Percentiles rank a stretch among this genome's conserved stretches.
Evolutionary conservation across 64 coral and sea anemone species (phyloP).

Genomic region (Montipora sp.): DNA sequence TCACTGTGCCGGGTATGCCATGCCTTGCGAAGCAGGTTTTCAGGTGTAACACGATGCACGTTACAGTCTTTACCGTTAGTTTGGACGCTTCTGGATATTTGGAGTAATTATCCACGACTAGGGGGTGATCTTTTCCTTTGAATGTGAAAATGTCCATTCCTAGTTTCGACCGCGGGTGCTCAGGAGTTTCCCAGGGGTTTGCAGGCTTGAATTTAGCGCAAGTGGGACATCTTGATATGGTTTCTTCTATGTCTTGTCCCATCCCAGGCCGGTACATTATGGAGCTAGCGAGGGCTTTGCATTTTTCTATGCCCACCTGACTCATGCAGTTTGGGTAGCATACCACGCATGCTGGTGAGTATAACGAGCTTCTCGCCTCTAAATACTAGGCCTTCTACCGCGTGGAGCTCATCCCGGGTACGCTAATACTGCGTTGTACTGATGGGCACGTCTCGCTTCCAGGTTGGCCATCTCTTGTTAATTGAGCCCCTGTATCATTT

Average conservation of each 20-base stretch:
- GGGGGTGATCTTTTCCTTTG: conserved; percentile 25
- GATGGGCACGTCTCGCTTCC: neutral
- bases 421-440: conserved; percentile 57
- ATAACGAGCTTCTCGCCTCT: conserved; percentile 53
- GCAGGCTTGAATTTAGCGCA: conserved; percentile 61
- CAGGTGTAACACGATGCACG: conserved; percentile 31
- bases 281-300: conserved; percentile 45
- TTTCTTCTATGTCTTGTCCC: conserved; percentile 62
- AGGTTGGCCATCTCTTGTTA: conserved; percentile 45
- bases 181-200: conserved; percentile 4
- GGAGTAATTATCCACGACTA: conserved; percentile 52
- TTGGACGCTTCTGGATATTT: conserved; percentile 61
- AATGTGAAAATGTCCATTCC: conserved; percentile 52
- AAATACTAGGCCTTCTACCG: conserved; percentile 62
- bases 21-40: conserved; percentile 48
- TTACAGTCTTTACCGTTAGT: conserved; percentile 31
- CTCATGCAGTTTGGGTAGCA: conserved; percentile 54
- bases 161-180: conserved; percentile 18
- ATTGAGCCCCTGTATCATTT: conserved; percentile 42
- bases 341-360: conserved; percentile 41
- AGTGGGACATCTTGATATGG: conserved; percentile 42
- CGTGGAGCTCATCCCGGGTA: conserved; percentile 49
- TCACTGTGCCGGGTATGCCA: conserved; percentile 1
- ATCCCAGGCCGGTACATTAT: conserved; percentile 79
- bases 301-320: conserved; percentile 72